Base-by-base conservation (phyloP, 2,797 vertebrate species). In the Luscinia megarhynchos region DNA sequence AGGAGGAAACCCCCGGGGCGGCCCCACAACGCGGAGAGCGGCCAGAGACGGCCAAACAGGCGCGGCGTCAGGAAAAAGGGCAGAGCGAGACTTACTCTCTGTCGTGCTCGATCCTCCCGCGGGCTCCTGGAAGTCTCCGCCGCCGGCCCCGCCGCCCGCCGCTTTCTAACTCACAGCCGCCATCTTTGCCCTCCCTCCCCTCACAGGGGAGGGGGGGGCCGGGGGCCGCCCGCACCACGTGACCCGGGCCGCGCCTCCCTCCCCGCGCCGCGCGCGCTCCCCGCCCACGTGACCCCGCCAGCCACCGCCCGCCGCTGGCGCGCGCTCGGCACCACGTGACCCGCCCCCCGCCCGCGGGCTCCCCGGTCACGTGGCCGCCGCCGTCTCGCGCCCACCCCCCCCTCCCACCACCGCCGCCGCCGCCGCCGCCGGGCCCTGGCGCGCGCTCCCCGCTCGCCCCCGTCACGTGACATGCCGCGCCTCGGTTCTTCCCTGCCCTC, bases 91-190 rank as follows among this genome's bases (percentile, higher is more conserved):
- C 50, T 51, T 51, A 51, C 50, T 51, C 50, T 29, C 50, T 29
- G 10, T 17, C 50, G 50, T 27, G 27, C 50, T 51, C 15, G 50
- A 51, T 51, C 50, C 50, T 29, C 50, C 50, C 50, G 50, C 80
- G 41, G 66, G 43, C 73, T 96, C 80, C 84, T 85, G 17, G 59
- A 92, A 84, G 95, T 97, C 97, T 95, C 97, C 41, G 68, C 91
- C 83, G 59, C 89, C 79, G 15, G 89, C 84, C 72, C 93, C 95
- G 57, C 96, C 97, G 98, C 98, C 97, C 97, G 98, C 97, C 98
- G 98, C 98, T 98, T 98, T 98, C 98, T 98, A 98, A 97, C 98
- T 98, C 97, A 95, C 98, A 75, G 98, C 98, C 99, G 99, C 99
- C 99, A 99, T 99, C 98, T 99, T 99, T 98, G 98, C 98, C 97